Conservation (phyloP, 1,140 invertebrate species). For the Acromyrmex charruanus region DNA sequence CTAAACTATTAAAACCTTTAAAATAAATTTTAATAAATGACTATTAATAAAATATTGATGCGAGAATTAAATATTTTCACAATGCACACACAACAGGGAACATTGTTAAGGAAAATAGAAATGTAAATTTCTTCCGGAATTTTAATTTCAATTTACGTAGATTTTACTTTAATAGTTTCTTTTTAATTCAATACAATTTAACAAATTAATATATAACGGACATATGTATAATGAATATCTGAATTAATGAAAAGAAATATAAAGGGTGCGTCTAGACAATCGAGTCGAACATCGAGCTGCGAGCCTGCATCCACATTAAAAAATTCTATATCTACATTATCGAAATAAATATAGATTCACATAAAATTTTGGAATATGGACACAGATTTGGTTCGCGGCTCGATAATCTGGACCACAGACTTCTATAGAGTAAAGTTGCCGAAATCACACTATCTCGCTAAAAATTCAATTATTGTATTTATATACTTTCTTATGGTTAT, state of each 20-base stretch:
- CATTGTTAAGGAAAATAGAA: background rate
- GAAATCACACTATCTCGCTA: too few species aligned
- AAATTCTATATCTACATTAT: too few species aligned
- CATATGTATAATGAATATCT: background rate
- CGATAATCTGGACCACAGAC: too few species aligned
- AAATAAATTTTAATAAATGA: background rate
- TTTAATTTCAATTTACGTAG: background rate
- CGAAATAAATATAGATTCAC: too few species aligned
- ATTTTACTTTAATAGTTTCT: background rate
- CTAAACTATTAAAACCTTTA: background rate
- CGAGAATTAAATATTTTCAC: background rate
- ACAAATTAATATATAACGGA: background rate
- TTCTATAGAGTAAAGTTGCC: too few species aligned
- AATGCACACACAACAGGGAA: background rate
- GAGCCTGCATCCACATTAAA: too few species aligned
- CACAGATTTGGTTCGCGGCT: too few species aligned
- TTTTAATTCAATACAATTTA: conserved; percentile 8
- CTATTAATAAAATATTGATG: background rate
- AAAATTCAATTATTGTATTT: too few species aligned
- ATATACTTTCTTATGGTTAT: too few species aligned
- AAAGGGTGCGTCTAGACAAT: too few species aligned
- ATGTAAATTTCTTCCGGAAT: background rate
- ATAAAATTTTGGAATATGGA: too few species aligned
- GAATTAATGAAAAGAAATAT: background rate
- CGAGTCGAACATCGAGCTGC: too few species aligned